Evolutionary conservation across 2,797 vertebrate genomes (phyloP), one percentile per base, ranked within the genome.

Genomic region (Selene dorsalis): DNA sequence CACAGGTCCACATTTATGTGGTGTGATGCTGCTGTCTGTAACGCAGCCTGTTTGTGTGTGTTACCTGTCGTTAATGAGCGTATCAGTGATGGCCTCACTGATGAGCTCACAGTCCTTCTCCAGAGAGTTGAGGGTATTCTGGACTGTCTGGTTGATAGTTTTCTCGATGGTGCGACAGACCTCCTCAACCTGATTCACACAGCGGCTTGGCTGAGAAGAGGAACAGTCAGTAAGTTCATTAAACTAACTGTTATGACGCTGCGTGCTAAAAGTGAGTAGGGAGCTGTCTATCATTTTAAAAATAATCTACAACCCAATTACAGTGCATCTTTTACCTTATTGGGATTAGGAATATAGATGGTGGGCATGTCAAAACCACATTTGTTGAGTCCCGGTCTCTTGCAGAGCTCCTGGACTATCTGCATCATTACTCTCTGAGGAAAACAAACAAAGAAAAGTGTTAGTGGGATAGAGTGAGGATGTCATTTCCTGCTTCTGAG

Each of bases 341-440:
- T 95, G n/a, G 95, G 90, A 84, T 94, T 96, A 20, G 96, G 94
- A 55, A 96, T 84, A 75, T 96, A 96, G 84, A 96, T 96, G 4
- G 96, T 96, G 8, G 96, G 96, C 96, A 96, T 97, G 87, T 97
- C 96, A 64, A 97, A 97, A n/a, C 96, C 96, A 86, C 96, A 96
- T 78, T 96, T 97, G 91, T 96, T 97, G 55, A 97, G 95, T 55
- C 96, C 96, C 0, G 95, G 96, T 28, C 96, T 90, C 86, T 97
- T 97, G 82, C 96, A 96, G 72, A 97, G 93, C 86, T 96, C 96
- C 91, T 97, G 96, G 39, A 97, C 96, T 14, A 96, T 96, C 92
- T 97, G 96, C 96, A 97, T 97, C 95, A 97, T 95, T 12, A 97
- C 96, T 74, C 96, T 93, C 96, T 97, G 90, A 52, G 59, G 30